phyloP scores from a whole-genome alignment of 2,797 vertebrate species.

The Garrulus glandarius region DNA sequence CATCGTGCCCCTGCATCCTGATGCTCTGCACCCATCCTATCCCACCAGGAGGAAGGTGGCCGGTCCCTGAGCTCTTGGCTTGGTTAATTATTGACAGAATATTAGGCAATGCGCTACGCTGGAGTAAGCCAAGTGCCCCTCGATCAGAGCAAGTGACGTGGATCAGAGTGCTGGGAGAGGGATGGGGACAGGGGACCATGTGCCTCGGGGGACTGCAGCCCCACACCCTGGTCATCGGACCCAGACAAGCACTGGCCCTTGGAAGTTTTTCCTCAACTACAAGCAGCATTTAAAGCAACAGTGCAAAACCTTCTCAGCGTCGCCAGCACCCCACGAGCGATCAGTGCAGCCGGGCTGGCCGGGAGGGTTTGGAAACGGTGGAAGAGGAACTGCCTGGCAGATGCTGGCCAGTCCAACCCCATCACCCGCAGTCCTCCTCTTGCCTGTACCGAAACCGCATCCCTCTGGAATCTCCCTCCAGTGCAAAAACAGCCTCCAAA shows the following conservation, averaged over 20 bases:
- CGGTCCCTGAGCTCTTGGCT: not conserved
- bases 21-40: not conserved
- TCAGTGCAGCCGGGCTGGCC: not conserved
- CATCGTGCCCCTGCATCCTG: rapidly evolving
- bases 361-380: not conserved
- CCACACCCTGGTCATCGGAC: rapidly evolving
- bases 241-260: rapidly evolving
- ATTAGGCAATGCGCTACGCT: not conserved
- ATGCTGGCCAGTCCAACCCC: not conserved
- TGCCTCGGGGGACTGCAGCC: not conserved
- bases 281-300: not conserved
- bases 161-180: not conserved
- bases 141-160: not conserved
- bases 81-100: constrained; percentile 13
- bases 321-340: not conserved
- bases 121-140: constrained; percentile 14
- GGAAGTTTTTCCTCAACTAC: not conserved
- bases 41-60: not conserved
- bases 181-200: not conserved
- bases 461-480: not conserved
- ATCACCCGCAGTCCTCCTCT: not conserved
- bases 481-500: not conserved
- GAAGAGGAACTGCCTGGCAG: not conserved
- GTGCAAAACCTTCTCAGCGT: not conserved
- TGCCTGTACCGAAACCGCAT: not conserved